Conservation (phyloP, 1,140 invertebrate species). For the Diorhabda sublineata region DNA sequence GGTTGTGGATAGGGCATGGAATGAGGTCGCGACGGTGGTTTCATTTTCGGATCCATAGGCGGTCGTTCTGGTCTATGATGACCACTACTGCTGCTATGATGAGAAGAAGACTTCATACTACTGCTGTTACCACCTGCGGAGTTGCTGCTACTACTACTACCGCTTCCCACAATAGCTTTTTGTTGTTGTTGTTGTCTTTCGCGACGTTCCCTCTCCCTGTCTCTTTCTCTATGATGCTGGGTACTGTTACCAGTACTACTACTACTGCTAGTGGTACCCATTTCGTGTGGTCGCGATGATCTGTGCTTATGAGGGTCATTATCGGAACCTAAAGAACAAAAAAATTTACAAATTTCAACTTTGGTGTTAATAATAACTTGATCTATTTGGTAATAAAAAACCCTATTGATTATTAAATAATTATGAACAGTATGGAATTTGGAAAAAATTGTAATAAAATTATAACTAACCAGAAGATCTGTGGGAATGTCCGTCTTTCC, state of each 20-base stretch:
- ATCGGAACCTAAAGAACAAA: conserved; percentile 26
- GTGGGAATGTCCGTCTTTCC: conserved; percentile 40
- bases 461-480: conserved; percentile 28
- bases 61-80: conserved; percentile 38
- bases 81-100: conserved; percentile 13
- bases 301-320: conserved; percentile 39
- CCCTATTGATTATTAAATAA: background rate
- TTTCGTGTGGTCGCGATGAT: conserved; percentile 40
- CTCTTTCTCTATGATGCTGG: conserved; percentile 47
- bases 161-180: conserved; percentile 31
- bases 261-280: conserved; percentile 19
- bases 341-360: no score
- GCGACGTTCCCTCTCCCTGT: conserved; percentile 40
- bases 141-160: background rate
- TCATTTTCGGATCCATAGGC: conserved; percentile 37
- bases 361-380: no score
- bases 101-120: background rate
- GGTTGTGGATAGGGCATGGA: conserved; percentile 24
- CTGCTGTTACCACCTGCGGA: background rate
- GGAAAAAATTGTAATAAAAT: conserved; percentile 13
- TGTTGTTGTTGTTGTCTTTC: conserved; percentile 32
- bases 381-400: no score
- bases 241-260: conserved; percentile 39
- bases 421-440: background rate
- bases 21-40: conserved; percentile 34